phyloP scores from a whole-genome alignment of 2,113 vertebrate genomes.

The Limanda limanda region DNA sequence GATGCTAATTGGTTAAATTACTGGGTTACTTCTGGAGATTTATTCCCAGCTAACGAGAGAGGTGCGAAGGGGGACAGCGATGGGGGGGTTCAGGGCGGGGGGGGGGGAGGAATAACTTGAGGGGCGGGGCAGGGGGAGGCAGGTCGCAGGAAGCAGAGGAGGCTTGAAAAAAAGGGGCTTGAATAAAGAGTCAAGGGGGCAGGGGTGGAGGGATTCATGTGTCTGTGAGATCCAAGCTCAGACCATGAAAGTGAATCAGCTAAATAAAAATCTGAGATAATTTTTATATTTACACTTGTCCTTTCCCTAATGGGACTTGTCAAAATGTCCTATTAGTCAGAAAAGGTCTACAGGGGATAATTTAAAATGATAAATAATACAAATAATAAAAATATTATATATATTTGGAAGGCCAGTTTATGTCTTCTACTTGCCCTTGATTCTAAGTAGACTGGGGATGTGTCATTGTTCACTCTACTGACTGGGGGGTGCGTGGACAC shows the following conservation, averaged over 20 bases:
- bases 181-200: constrained; percentile 24
- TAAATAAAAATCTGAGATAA: not conserved
- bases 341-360: not conserved
- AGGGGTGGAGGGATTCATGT: constrained; percentile 25
- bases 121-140: not conserved
- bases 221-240: not conserved
- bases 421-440: not conserved
- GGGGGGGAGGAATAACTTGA: constrained; percentile 33
- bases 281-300: not conserved
- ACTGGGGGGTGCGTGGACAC: not conserved
- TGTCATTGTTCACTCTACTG: not conserved
- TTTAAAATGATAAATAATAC: no score
- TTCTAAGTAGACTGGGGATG: not conserved
- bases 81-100: not conserved
- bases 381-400: no score
- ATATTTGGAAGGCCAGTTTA: not conserved
- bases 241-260: not conserved
- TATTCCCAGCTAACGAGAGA: constrained; percentile 82
- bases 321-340: not conserved
- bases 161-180: constrained; percentile 34
- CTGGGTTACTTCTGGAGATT: constrained; percentile 85
- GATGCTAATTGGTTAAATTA: constrained; percentile 93
- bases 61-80: constrained; percentile 38
- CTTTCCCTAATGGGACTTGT: not conserved
- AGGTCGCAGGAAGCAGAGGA: constrained; percentile 3